phyloP scores from a whole-genome alignment of 2,113 vertebrate species.

The Xiphophorus hellerii region DNA sequence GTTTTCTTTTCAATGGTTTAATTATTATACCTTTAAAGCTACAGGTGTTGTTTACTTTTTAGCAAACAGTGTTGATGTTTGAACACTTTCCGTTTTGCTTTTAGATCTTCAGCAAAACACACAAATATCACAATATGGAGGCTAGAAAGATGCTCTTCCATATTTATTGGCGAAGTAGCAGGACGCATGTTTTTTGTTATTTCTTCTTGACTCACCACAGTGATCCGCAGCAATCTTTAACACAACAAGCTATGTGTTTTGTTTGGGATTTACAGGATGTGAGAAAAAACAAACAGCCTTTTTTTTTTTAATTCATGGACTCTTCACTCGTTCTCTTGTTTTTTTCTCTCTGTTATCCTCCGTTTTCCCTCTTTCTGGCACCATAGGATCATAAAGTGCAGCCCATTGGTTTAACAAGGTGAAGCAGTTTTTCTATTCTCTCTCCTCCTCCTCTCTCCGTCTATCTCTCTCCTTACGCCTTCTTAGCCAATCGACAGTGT shows the following conservation, averaged over 20 bases:
- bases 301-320: conserved; percentile 32
- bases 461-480: conserved; percentile 49
- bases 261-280: conserved; percentile 12
- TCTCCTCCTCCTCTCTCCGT: conserved; percentile 58
- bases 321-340: background rate
- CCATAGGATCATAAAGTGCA: conserved; percentile 73
- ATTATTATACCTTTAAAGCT: too few species aligned
- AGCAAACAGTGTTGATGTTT: background rate
- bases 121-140: background rate
- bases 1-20: too few species aligned
- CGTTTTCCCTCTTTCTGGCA: conserved; percentile 60
- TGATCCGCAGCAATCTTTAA: conserved; percentile 23
- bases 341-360: conserved; percentile 1
- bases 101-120: background rate
- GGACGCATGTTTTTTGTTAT: too few species aligned
- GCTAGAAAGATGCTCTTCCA: fast-evolving
- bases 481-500: conserved; percentile 83
- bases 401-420: conserved; percentile 72
- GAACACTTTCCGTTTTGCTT: background rate
- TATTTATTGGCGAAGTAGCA: background rate
- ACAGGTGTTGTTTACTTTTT: too few species aligned
- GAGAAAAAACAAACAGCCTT: conserved; percentile 8
- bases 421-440: conserved; percentile 72
- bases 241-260: background rate
- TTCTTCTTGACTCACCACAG: background rate